Percentiles rank a stretch among this genome's conserved stretches.
phyloP scores from a whole-genome alignment of 2,888 invertebrate species.

The Anticlea derivata region DNA sequence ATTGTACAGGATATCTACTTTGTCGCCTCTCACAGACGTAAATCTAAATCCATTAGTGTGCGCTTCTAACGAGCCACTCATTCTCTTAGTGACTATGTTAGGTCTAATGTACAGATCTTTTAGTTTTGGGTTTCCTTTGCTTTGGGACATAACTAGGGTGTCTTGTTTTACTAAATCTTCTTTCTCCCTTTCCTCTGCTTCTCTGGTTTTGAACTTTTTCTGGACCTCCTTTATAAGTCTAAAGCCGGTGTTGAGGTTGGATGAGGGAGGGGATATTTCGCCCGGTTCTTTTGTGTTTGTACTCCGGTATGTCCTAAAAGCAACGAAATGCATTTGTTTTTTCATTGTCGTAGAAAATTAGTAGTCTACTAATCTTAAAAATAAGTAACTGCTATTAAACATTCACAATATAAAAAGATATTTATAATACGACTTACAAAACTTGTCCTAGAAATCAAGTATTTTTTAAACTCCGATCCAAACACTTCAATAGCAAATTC shows the following conservation, averaged over 20 bases:
- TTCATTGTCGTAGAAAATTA: too few species aligned
- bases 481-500: too few species aligned
- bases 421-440: too few species aligned
- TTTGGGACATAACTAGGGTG: slow-evolving; percentile 95
- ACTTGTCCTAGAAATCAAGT: too few species aligned
- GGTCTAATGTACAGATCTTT: slow-evolving; percentile 99
- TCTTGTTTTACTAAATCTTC: slow-evolving; percentile 99
- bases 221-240: slow-evolving; percentile 99
- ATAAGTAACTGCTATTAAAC: too few species aligned
- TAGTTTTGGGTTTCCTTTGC: slow-evolving; percentile 98
- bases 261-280: slow-evolving; percentile 95
- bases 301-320: slow-evolving; percentile 94
- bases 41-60: slow-evolving; percentile 98
- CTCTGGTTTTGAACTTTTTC: slow-evolving; percentile 98
- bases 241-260: slow-evolving; percentile 98
- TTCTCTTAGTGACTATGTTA: slow-evolving; percentile 98
- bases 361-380: too few species aligned
- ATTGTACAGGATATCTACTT: slow-evolving; percentile 99
- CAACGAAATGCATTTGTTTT: neutral
- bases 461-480: too few species aligned
- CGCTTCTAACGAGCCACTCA: slow-evolving; percentile 96
- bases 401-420: too few species aligned
- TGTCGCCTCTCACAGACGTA: slow-evolving; percentile 99
- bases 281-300: slow-evolving; percentile 99
- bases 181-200: slow-evolving; percentile 99